Conservation (phyloP, 2,113 vertebrate genomes). For the Sminthopsis crassicaudata region DNA sequence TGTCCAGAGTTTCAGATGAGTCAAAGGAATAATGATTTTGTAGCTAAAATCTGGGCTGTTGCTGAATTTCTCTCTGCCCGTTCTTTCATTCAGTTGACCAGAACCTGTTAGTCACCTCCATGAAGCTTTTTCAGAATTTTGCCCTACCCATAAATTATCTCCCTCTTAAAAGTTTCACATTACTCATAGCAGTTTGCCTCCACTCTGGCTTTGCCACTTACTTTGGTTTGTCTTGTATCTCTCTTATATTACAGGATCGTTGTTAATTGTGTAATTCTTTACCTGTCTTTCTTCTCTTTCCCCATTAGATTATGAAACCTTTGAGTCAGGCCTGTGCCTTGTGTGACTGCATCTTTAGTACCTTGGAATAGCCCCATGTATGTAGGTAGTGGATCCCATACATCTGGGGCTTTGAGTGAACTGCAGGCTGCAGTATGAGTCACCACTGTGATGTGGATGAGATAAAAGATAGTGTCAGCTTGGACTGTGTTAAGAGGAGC, state of each 20-base stretch:
- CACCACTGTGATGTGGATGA: neutral
- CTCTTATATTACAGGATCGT: neutral
- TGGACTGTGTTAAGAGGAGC: neutral
- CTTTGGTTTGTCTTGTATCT: neutral
- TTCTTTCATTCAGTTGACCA: neutral
- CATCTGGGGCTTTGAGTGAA: neutral
- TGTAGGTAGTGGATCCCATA: neutral
- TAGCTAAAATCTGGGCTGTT: neutral
- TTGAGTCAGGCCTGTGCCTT: neutral
- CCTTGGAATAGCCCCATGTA: neutral
- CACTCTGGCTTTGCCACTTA: neutral
- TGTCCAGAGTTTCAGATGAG: neutral
- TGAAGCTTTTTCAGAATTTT: neutral
- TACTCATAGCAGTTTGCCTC: neutral
- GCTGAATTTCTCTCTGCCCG: neutral
- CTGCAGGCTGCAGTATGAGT: neutral
- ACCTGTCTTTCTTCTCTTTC: neutral
- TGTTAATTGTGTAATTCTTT: neutral
- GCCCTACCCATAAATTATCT: neutral
- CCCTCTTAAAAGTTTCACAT: neutral
- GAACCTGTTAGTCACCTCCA: neutral
- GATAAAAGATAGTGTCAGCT: neutral
- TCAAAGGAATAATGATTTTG: neutral
- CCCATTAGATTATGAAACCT: neutral
- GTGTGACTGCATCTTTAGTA: neutral